These are phyloP conservation scores for Melieria omissa DNA, from an alignment of 2,888 invertebrate species.

Conservation along the genomic window DNA sequence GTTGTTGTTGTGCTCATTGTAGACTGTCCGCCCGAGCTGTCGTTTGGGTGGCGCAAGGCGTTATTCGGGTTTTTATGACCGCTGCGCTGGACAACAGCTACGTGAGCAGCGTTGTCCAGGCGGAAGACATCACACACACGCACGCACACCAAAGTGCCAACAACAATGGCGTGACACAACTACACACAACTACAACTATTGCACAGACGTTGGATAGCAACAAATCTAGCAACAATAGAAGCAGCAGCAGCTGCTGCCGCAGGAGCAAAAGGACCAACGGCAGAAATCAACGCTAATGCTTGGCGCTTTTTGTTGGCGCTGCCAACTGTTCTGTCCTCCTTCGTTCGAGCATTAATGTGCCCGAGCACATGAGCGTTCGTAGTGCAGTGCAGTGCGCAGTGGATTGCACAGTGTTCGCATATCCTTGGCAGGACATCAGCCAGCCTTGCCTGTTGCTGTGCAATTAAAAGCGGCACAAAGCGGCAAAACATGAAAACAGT, in stretches of 20 bases:
- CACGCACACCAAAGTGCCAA: neutral
- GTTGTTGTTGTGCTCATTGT: too few species aligned
- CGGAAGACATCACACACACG: neutral
- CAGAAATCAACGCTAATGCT: slow-evolving; percentile 35
- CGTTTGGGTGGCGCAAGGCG: too few species aligned
- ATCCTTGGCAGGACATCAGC: neutral
- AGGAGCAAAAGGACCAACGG: neutral
- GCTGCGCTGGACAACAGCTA: too few species aligned
- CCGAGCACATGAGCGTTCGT: neutral
- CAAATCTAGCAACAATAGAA: too few species aligned
- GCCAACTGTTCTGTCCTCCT: too few species aligned
- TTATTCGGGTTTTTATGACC: too few species aligned
- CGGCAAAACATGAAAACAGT: neutral
- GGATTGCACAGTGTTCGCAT: slow-evolving; percentile 10
- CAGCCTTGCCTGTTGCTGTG: slow-evolving; percentile 35
- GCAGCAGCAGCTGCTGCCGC: neutral
- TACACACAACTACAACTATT: too few species aligned
- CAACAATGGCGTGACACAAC: too few species aligned
- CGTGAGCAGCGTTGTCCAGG: too few species aligned
- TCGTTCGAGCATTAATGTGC: too few species aligned
- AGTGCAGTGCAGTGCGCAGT: slow-evolving; percentile 6
- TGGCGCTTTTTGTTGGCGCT: slow-evolving; percentile 15
- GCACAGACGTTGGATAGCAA: too few species aligned
- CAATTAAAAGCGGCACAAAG: slow-evolving; percentile 34
- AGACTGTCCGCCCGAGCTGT: too few species aligned